Evolutionary conservation across 2,797 vertebrate genomes (phyloP).

Genomic region (Coendou prehensilis): DNA sequence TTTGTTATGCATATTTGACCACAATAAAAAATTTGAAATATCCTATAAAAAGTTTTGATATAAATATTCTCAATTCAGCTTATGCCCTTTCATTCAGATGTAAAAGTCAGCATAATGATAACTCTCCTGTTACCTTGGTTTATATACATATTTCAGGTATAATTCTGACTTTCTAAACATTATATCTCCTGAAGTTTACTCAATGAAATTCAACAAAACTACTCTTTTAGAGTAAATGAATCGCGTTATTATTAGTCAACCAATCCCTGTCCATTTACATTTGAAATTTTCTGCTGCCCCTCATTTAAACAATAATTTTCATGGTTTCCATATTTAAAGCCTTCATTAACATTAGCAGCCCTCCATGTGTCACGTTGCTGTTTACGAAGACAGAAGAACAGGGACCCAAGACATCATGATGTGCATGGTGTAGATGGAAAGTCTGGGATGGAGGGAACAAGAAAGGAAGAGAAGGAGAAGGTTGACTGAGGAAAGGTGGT

Average conservation of each 20-base stretch:
- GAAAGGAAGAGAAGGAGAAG: neutral
- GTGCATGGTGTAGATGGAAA: neutral
- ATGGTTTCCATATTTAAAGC: constrained; percentile 55
- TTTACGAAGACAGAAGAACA: neutral
- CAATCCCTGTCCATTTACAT: neutral
- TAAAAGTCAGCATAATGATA: neutral
- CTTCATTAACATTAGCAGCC: neutral
- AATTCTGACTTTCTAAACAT: constrained; percentile 51
- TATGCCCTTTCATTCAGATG: constrained; percentile 6
- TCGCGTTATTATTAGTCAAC: neutral
- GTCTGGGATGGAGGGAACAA: neutral
- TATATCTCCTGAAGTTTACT: neutral
- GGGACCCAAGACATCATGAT: neutral
- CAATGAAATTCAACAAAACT: neutral
- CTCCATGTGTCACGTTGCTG: neutral
- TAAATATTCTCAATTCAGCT: neutral
- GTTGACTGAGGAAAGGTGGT: neutral
- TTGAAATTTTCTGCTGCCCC: neutral
- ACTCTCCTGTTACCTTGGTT: neutral
- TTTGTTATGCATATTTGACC: neutral
- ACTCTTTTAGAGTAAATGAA: constrained; percentile 45
- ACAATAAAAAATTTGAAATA: constrained; percentile 22
- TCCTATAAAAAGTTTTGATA: neutral
- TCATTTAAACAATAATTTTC: neutral
- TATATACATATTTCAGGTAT: neutral